Conservation (phyloP, 2,797 vertebrate genomes). For the Adelosebastes latens region DNA sequence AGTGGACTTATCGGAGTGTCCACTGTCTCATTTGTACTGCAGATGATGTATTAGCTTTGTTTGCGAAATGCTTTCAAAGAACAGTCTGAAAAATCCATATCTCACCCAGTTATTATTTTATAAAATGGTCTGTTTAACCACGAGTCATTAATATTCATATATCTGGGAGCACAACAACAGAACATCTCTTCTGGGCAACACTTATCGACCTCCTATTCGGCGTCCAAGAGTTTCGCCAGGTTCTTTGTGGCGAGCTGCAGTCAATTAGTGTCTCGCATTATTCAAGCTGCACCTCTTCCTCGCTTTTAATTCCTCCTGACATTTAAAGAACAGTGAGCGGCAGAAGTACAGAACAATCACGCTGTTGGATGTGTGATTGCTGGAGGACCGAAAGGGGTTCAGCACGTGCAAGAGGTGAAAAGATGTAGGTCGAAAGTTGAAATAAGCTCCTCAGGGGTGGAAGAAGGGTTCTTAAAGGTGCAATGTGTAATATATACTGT, state of each 20-base stretch:
- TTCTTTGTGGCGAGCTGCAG: conserved; percentile 29
- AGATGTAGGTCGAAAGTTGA: neutral
- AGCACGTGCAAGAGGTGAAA: neutral
- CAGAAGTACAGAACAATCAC: conserved; percentile 9
- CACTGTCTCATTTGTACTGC: conserved; percentile 33
- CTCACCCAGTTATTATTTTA: conserved; percentile 56
- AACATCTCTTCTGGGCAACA: conserved; percentile 43
- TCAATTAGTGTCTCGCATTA: conserved; percentile 48
- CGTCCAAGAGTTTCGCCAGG: conserved; percentile 27
- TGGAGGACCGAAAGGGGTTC: conserved; percentile 1
- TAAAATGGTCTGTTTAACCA: conserved; percentile 31
- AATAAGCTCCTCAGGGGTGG: neutral
- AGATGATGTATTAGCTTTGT: conserved; percentile 60
- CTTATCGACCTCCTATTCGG: conserved; percentile 29
- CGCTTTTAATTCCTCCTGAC: conserved; percentile 32
- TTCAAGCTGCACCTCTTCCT: conserved; percentile 8
- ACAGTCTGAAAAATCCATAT: conserved; percentile 51
- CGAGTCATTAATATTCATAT: conserved; percentile 73
- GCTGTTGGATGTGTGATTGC: conserved; percentile 5
- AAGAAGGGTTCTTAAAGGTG: neutral
- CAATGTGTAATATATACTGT: too few relatives aligned
- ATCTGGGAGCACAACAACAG: conserved; percentile 46
- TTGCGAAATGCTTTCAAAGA: conserved; percentile 28
- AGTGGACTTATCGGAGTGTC: conserved; percentile 21
- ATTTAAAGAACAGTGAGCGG: conserved; percentile 34